These are phyloP conservation scores for Camponotus pennsylvanicus DNA, from an alignment of 1,140 invertebrate species.

Conservation along the genomic window DNA sequence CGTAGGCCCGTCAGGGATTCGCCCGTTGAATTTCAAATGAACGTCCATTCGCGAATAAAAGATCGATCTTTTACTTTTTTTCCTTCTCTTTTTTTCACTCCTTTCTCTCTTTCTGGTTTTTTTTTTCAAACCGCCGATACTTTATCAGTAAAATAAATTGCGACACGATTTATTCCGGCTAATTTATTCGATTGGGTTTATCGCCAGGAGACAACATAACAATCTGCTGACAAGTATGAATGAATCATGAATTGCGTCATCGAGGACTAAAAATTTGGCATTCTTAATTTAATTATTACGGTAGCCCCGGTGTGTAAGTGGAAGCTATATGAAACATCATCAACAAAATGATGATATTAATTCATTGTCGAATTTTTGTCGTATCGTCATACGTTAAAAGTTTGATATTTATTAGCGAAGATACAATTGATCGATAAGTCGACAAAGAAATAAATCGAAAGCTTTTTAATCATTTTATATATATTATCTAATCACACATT, in stretches of 20 bases:
- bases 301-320: background rate
- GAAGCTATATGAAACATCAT: background rate
- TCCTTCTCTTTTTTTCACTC: background rate
- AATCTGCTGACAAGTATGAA: constrained; percentile 64
- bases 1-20: constrained; percentile 67
- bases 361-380: constrained; percentile 29
- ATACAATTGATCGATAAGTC: background rate
- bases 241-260: constrained; percentile 60
- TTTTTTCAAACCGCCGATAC: constrained; percentile 25
- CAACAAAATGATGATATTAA: constrained; percentile 30
- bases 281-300: constrained; percentile 21
- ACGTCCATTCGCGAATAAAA: constrained; percentile 69
- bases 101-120: background rate
- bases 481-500: background rate
- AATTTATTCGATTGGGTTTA: constrained; percentile 67
- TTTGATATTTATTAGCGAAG: background rate
- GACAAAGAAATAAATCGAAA: background rate
- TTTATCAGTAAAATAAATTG: constrained; percentile 62
- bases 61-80: constrained; percentile 34
- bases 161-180: constrained; percentile 23
- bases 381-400: background rate
- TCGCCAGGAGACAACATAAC: constrained; percentile 44
- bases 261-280: constrained; percentile 34
- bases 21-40: constrained; percentile 75
- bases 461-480: background rate